A percentile compares a stretch with the other conserved stretches of the same genome.
Evolutionary conservation across 1,140 invertebrate species (phyloP).

Genomic region (Brevipalpus yothersi): DNA sequence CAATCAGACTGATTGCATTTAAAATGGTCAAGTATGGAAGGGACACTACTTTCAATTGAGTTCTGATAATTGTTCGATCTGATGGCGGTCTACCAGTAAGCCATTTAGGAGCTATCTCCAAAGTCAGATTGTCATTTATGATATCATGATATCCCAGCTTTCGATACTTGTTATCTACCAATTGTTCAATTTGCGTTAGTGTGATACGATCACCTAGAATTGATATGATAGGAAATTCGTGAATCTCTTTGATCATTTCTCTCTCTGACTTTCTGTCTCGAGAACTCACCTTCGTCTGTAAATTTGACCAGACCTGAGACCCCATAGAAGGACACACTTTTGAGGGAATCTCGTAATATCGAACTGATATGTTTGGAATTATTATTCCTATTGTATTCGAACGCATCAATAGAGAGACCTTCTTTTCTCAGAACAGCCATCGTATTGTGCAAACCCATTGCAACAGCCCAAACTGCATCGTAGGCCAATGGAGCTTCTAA

Average conservation of each 20-base stretch:
- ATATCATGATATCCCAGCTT: slow-evolving; percentile 91
- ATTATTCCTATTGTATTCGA: slow-evolving; percentile 41
- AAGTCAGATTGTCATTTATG: slow-evolving; percentile 76
- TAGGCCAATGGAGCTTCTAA: slow-evolving; percentile 91
- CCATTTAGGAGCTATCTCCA: slow-evolving; percentile 71
- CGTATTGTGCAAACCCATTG: slow-evolving; percentile 86
- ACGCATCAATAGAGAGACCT: slow-evolving; percentile 66
- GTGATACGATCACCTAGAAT: slow-evolving; percentile 86
- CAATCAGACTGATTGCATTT: slow-evolving; percentile 57
- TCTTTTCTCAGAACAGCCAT: slow-evolving; percentile 54
- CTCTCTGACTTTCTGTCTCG: slow-evolving; percentile 13
- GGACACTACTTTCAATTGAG: slow-evolving; percentile 56
- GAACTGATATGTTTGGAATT: slow-evolving; percentile 78
- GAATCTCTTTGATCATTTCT: slow-evolving; percentile 9
- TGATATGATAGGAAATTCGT: slow-evolving; percentile 23
- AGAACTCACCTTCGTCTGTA: slow-evolving; percentile 3
- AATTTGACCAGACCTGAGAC: slow-evolving; percentile 35
- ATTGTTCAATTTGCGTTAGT: slow-evolving; percentile 93
- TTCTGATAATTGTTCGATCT: slow-evolving; percentile 67
- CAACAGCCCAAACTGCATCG: slow-evolving; percentile 94
- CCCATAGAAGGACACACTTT: slow-evolving; percentile 66
- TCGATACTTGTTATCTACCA: slow-evolving; percentile 74
- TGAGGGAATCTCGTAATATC: slow-evolving; percentile 88
- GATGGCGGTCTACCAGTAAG: slow-evolving; percentile 53
- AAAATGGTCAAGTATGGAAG: slow-evolving; percentile 67